Conservation (phyloP, 2,797 vertebrate genomes). For the Champsocephalus gunnari region DNA sequence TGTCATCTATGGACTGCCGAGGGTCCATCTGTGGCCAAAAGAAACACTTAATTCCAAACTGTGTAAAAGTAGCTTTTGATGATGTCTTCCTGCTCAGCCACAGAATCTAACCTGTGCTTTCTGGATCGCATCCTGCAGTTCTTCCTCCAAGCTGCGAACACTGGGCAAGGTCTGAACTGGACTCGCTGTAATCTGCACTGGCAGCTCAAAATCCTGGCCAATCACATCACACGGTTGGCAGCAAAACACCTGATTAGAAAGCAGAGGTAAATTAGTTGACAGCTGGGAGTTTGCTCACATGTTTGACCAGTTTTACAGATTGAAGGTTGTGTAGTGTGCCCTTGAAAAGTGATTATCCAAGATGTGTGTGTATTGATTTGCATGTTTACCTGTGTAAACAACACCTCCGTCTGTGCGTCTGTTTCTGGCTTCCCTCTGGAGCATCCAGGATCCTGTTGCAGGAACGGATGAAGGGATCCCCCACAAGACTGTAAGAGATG, state of each 20-base stretch:
- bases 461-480: slow-evolving; percentile 85
- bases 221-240: slow-evolving; percentile 86
- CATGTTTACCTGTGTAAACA: slow-evolving; percentile 77
- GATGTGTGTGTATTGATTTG: slow-evolving; percentile 12
- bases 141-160: slow-evolving; percentile 89
- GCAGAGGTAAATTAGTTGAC: slow-evolving; percentile 35
- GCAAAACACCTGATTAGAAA: slow-evolving; percentile 80
- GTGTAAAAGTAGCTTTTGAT: slow-evolving; percentile 1
- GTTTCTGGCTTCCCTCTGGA: slow-evolving; percentile 56
- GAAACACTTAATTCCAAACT: slow-evolving; percentile 21
- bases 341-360: slow-evolving; percentile 8
- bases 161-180: slow-evolving; percentile 77
- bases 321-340: slow-evolving; percentile 1
- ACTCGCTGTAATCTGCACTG: slow-evolving; percentile 89
- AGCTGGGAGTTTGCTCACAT: slow-evolving; percentile 18
- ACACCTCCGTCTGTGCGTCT: slow-evolving; percentile 66
- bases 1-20: slow-evolving; percentile 90
- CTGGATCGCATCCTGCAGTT: slow-evolving; percentile 93
- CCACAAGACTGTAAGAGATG: slow-evolving; percentile 67
- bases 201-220: slow-evolving; percentile 89
- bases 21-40: slow-evolving; percentile 86
- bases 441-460: slow-evolving; percentile 86
- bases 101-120: slow-evolving; percentile 88
- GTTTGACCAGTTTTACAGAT: slow-evolving; percentile 28
- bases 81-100: slow-evolving; percentile 6